These are phyloP conservation scores for Clarias platycephalus DNA, from an alignment of 2,797 vertebrate genomes.

Conservation along the genomic window DNA sequence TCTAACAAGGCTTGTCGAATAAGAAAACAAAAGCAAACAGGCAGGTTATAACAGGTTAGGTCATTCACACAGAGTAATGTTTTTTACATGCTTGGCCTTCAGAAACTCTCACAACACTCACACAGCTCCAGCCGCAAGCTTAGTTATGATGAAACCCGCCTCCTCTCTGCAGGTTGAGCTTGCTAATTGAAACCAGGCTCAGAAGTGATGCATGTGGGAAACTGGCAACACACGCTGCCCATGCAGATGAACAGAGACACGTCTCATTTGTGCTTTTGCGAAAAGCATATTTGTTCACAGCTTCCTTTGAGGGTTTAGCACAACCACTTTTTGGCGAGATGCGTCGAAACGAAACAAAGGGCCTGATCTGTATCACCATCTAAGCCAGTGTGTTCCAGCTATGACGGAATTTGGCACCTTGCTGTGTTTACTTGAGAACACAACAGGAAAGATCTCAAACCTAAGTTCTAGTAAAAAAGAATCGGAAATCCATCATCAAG, in stretches of 20 bases:
- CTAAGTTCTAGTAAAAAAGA: not conserved
- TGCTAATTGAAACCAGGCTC: conserved; percentile 43
- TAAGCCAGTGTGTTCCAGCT: not conserved
- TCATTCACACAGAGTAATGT: not conserved
- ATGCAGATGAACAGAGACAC: not conserved
- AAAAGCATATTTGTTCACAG: not conserved
- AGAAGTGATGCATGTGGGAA: conserved; percentile 44
- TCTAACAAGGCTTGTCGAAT: not conserved
- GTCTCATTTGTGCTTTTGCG: not conserved
- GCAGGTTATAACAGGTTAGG: conserved; percentile 41
- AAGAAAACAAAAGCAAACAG: not conserved
- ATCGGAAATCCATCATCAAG: not conserved
- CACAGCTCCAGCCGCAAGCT: conserved; percentile 22
- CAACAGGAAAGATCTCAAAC: not conserved
- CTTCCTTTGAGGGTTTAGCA: conserved; percentile 15
- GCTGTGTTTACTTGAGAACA: not conserved
- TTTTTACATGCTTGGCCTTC: conserved; percentile 39
- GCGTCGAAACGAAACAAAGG: not conserved
- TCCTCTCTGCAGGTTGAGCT: conserved; percentile 17
- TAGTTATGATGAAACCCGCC: conserved; percentile 7
- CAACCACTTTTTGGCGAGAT: not conserved
- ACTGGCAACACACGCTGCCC: conserved; percentile 1
- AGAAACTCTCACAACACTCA: conserved; percentile 27
- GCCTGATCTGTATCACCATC: not conserved
- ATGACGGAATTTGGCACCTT: not conserved